Percentiles rank a stretch among this genome's conserved stretches.
Conservation (phyloP, 1,140 invertebrate species). For the Drosophila lowei region DNA sequence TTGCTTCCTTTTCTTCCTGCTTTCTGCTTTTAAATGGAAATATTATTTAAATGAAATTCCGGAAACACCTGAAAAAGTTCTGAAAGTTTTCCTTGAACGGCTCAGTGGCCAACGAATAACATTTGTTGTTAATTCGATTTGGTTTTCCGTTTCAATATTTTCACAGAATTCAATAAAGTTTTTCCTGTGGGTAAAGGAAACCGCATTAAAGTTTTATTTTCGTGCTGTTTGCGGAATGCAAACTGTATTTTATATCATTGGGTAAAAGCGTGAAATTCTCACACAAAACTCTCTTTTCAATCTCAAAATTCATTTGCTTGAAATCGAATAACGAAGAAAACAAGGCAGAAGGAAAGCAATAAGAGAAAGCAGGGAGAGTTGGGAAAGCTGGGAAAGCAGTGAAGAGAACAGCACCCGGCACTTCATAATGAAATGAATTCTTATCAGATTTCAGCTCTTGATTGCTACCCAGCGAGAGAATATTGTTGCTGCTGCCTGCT, state of each 20-base stretch:
- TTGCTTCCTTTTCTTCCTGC: too few relatives aligned
- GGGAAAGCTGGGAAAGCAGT: not conserved
- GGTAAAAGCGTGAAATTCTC: conserved; percentile 32
- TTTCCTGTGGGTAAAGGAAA: not conserved
- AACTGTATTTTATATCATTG: conserved; percentile 35
- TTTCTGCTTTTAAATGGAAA: too few relatives aligned
- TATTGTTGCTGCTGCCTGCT: conserved; percentile 46
- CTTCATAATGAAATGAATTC: conserved; percentile 71
- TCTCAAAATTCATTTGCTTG: conserved; percentile 51
- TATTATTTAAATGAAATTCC: too few relatives aligned
- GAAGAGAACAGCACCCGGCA: conserved; percentile 31
- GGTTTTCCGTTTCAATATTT: conserved; percentile 7
- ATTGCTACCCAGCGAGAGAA: conserved; percentile 54
- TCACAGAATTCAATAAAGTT: conserved; percentile 17
- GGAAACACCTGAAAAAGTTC: too few relatives aligned
- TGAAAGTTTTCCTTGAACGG: too few relatives aligned
- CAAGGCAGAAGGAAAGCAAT: conserved; percentile 13
- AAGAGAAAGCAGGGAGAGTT: conserved; percentile 2
- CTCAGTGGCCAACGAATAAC: too few relatives aligned
- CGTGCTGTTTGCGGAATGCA: conserved; percentile 38
- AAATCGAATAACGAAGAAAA: conserved; percentile 32
- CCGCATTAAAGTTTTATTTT: conserved; percentile 26
- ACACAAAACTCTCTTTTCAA: conserved; percentile 43
- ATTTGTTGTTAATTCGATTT: not conserved
- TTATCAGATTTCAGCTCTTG: conserved; percentile 61